A percentile compares a stretch with the other conserved stretches of the same genome.
Conservation (phyloP, 2,888 invertebrate genomes). For the Lamproptera curius region DNA sequence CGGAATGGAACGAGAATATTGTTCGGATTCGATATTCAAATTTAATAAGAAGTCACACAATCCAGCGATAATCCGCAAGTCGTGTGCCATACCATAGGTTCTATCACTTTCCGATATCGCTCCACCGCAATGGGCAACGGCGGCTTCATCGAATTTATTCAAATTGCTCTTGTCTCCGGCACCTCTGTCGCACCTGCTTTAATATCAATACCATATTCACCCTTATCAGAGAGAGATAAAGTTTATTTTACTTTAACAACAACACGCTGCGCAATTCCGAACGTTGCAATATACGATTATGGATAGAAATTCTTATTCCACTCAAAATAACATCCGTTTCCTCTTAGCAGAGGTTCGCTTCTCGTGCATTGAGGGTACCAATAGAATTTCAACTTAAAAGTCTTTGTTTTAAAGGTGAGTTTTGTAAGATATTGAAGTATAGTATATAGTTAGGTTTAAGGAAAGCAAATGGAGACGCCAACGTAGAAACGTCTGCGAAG, state of each 20-base stretch:
- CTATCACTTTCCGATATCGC: constrained; percentile 66
- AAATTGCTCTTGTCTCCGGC: constrained; percentile 70
- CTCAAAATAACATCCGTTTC: constrained; percentile 73
- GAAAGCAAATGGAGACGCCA: constrained; percentile 38
- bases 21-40: too few relatives aligned
- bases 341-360: constrained; percentile 66
- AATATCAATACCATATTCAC: constrained; percentile 32
- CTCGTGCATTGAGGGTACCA: constrained; percentile 22
- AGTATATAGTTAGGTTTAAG: constrained; percentile 31
- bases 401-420: constrained; percentile 19
- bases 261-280: constrained; percentile 42
- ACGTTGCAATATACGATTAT: constrained; percentile 58
- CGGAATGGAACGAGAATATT: too few relatives aligned
- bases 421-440: constrained; percentile 17
- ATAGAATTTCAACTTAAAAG: constrained; percentile 27
- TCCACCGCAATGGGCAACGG: constrained; percentile 45
- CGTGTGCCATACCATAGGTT: constrained; percentile 58
- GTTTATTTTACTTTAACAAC: constrained; percentile 27
- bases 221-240: constrained; percentile 5
- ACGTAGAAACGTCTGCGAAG: constrained; percentile 35
- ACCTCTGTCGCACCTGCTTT: constrained; percentile 59
- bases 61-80: constrained; percentile 50
- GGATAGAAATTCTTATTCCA: constrained; percentile 72
- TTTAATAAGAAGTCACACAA: too few relatives aligned
- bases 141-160: constrained; percentile 71